phyloP scores from a whole-genome alignment of 2,113 vertebrate genomes.

The Otis tarda region DNA sequence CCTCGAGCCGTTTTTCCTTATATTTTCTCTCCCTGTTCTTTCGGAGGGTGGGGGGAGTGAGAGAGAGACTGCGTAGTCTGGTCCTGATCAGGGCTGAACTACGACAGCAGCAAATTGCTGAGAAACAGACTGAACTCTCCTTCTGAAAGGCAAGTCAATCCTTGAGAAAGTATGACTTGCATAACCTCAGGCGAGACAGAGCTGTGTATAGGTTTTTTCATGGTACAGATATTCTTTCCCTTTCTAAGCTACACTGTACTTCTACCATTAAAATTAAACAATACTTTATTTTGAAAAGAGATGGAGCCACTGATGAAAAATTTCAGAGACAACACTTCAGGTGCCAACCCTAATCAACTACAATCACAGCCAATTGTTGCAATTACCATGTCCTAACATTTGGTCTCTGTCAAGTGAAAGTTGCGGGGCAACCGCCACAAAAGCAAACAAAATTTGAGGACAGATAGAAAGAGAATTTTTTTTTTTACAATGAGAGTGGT shows the following conservation, averaged over 20 bases:
- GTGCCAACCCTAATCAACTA: not conserved
- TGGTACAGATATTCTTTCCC: not conserved
- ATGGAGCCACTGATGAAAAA: not conserved
- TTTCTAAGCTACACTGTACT: not conserved
- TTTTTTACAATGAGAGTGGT: no score
- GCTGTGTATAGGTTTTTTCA: not conserved
- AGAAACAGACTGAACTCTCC: not conserved
- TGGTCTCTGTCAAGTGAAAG: not conserved
- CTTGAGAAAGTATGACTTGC: not conserved
- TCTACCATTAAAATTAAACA: not conserved
- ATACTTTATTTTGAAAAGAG: not conserved
- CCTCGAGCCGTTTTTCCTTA: no score
- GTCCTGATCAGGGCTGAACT: no score
- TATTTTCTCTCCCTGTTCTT: no score
- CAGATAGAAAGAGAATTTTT: no score
- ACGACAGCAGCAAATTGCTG: not conserved
- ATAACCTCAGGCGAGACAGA: not conserved
- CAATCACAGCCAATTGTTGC: not conserved
- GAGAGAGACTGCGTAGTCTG: no score
- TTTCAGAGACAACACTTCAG: not conserved
- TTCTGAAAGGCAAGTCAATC: not conserved
- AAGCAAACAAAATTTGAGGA: not conserved
- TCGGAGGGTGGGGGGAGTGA: no score
- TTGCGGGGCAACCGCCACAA: accelerated
- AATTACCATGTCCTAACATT: not conserved